phyloP scores from a whole-genome alignment of 2,888 invertebrate species.

The Limenitis camilla region DNA sequence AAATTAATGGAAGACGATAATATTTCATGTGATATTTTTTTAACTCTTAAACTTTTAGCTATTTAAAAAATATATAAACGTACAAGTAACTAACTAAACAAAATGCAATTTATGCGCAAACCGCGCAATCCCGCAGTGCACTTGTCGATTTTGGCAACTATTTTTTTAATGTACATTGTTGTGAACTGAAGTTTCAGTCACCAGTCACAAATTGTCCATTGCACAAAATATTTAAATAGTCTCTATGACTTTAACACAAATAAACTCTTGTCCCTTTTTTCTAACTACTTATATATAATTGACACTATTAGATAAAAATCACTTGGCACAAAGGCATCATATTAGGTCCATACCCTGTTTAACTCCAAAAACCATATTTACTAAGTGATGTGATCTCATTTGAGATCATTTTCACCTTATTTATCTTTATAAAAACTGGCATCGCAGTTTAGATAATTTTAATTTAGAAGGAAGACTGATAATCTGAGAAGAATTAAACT shows the following conservation, averaged over 20 bases:
- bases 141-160: slow-evolving; percentile 49
- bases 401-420: slow-evolving; percentile 31
- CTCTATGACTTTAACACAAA: slow-evolving; percentile 58
- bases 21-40: slow-evolving; percentile 26
- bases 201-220: slow-evolving; percentile 51
- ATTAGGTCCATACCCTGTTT: slow-evolving; percentile 71
- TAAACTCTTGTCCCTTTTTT: slow-evolving; percentile 57
- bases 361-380: slow-evolving; percentile 56
- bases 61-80: slow-evolving; percentile 46
- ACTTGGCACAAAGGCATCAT: slow-evolving; percentile 73
- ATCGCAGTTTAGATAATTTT: slow-evolving; percentile 30
- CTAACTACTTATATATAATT: slow-evolving; percentile 66
- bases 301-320: slow-evolving; percentile 70
- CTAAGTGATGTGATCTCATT: slow-evolving; percentile 66
- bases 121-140: slow-evolving; percentile 11
- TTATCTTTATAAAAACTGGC: slow-evolving; percentile 15
- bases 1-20: slow-evolving; percentile 64
- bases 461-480: slow-evolving; percentile 53
- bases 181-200: slow-evolving; percentile 40
- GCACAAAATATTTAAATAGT: slow-evolving; percentile 64
- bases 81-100: slow-evolving; percentile 61
- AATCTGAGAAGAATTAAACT: slow-evolving; percentile 68
- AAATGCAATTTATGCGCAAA: slow-evolving; percentile 61
- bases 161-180: slow-evolving; percentile 20
- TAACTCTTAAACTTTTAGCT: slow-evolving; percentile 35